These are phyloP conservation scores for Murina feae DNA, from an alignment of 2,113 vertebrate species.

Conservation along the genomic window DNA sequence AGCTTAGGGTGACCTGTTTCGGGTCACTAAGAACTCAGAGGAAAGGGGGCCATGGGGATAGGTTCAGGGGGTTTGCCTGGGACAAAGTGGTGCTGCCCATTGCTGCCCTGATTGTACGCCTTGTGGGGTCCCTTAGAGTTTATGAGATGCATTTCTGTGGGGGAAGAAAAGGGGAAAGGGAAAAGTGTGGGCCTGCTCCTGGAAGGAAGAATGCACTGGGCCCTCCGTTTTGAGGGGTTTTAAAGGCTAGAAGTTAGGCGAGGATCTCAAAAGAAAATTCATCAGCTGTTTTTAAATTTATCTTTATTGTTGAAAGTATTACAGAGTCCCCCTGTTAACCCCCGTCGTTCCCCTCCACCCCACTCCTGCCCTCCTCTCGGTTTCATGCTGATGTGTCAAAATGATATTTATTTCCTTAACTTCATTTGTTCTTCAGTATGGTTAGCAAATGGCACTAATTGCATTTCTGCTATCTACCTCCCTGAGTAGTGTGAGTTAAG, in stretches of 20 bases:
- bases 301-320: no score
- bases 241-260: background rate
- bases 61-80: background rate
- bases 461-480: background rate
- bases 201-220: background rate
- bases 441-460: no score
- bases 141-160: background rate
- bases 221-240: background rate
- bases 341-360: no score
- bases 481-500: background rate
- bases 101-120: background rate
- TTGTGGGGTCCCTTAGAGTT: background rate
- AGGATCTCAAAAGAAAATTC: background rate
- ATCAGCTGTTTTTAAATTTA: background rate
- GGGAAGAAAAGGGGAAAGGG: background rate
- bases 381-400: background rate
- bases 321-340: no score
- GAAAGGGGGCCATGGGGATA: background rate
- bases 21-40: background rate
- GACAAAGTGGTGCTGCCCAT: background rate
- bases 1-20: background rate
- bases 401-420: no score
- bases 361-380: no score
- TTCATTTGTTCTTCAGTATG: no score
- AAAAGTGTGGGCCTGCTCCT: background rate